These are phyloP conservation scores for Slavum lentiscoides DNA, from an alignment of 2,888 invertebrate genomes.

Conservation along the genomic window DNA sequence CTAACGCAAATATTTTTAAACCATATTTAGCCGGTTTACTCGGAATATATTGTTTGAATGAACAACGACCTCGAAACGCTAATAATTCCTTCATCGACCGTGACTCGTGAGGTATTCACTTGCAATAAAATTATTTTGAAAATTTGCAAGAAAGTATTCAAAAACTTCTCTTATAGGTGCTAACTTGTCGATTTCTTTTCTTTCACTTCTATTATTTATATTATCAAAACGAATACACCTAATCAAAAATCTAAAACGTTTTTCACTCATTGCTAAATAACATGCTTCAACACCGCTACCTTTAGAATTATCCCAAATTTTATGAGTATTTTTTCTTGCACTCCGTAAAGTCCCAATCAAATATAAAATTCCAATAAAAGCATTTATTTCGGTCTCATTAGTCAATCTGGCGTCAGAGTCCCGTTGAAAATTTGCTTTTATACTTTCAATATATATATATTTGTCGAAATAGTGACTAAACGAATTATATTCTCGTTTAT, in stretches of 20 bases:
- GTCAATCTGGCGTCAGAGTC: neutral
- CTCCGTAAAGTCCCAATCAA: constrained; percentile 13
- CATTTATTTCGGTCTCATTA: constrained; percentile 15
- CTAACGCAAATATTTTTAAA: too few species aligned
- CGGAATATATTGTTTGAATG: too few species aligned
- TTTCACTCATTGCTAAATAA: constrained; percentile 24
- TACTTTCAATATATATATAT: neutral
- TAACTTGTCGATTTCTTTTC: constrained; percentile 37
- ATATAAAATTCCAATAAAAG: constrained; percentile 18
- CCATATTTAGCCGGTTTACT: too few species aligned
- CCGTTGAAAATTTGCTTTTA: constrained; percentile 7
- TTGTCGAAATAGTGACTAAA: neutral
- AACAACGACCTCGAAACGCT: too few species aligned
- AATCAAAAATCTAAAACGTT: constrained; percentile 36
- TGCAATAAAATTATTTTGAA: constrained; percentile 19
- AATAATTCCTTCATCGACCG: too few species aligned
- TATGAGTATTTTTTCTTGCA: constrained; percentile 9
- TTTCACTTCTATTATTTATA: constrained; percentile 13
- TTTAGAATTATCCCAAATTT: constrained; percentile 25
- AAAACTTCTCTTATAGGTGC: constrained; percentile 44
- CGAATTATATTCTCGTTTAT: constrained; percentile 5
- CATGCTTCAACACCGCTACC: constrained; percentile 18
- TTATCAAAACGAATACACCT: constrained; percentile 39
- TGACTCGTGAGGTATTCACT: too few species aligned
- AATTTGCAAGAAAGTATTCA: constrained; percentile 16